These are phyloP conservation scores for Jordanella pulchra DNA, from an alignment of 2,797 vertebrate species.

Conservation along the genomic window DNA sequence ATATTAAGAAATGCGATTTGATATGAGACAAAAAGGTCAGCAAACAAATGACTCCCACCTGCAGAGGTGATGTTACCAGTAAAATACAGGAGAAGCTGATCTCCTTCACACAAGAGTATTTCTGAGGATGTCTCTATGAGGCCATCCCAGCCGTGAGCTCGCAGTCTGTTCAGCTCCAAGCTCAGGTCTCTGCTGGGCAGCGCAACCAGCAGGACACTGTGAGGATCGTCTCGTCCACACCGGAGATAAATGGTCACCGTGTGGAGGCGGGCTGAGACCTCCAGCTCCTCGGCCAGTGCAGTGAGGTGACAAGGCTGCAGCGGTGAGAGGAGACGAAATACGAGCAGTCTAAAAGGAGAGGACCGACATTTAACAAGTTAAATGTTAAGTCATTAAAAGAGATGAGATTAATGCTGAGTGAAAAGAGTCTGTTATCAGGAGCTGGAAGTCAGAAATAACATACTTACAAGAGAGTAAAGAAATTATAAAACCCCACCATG, in stretches of 20 bases:
- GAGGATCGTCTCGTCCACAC: constrained; percentile 71
- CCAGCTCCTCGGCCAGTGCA: constrained; percentile 81
- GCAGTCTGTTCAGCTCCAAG: constrained; percentile 76
- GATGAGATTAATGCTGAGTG: constrained; percentile 31
- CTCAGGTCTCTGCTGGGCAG: constrained; percentile 81
- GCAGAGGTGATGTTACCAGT: constrained; percentile 86
- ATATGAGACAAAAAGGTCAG: background rate
- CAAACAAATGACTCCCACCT: constrained; percentile 58
- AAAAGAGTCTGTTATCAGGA: constrained; percentile 24
- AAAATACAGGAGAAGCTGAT: constrained; percentile 85
- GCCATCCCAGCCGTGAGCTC: constrained; percentile 72
- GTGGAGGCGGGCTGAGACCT: constrained; percentile 74
- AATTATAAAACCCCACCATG: constrained; percentile 19
- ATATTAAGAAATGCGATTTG: background rate
- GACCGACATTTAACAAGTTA: constrained; percentile 1
- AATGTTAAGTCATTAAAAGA: constrained; percentile 16
- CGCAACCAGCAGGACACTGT: constrained; percentile 68
- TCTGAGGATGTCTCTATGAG: constrained; percentile 76
- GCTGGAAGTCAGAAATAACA: constrained; percentile 30
- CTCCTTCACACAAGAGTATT: constrained; percentile 84
- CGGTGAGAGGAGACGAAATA: constrained; percentile 76
- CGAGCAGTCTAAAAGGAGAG: constrained; percentile 79
- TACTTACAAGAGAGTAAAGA: constrained; percentile 27
- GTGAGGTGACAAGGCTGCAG: constrained; percentile 68
- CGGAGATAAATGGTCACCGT: constrained; percentile 78